Evolutionary conservation across 2,113 vertebrate species (phyloP).

Genomic region (Callipepla californica): DNA sequence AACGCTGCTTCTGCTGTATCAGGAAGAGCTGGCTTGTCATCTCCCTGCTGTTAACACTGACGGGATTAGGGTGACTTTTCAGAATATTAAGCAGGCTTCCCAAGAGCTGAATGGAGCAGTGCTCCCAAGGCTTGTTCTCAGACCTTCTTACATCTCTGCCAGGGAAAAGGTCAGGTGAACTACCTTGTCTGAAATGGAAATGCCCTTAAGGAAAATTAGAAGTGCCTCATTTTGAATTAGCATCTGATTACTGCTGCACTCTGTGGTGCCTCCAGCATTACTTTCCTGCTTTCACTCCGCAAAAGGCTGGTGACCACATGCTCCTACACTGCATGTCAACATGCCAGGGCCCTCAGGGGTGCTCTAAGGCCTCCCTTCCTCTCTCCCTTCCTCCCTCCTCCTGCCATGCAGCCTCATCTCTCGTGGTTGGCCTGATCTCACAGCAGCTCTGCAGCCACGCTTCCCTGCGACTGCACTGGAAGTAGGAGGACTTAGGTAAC

Average conservation of each 20-base stretch:
- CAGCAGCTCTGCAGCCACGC: neutral
- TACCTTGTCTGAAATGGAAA: conserved; percentile 4
- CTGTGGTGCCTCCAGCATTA: fast-evolving
- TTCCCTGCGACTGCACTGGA: fast-evolving
- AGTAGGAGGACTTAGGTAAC: neutral
- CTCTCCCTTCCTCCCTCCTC: neutral
- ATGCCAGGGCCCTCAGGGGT: neutral
- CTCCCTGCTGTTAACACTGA: neutral
- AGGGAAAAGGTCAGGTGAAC: neutral
- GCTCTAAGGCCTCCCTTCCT: neutral
- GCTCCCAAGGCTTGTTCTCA: neutral
- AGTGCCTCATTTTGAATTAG: neutral
- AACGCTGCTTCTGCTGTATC: neutral
- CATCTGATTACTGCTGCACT: neutral
- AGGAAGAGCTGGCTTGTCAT: neutral
- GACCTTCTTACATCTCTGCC: neutral
- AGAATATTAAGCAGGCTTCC: conserved; percentile 22
- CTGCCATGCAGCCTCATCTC: fast-evolving
- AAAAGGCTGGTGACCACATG: fast-evolving
- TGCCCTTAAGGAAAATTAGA: neutral
- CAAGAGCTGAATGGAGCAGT: neutral
- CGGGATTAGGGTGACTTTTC: neutral
- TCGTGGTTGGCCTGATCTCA: neutral
- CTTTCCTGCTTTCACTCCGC: neutral
- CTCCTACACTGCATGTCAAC: neutral